Evolutionary conservation across 2,797 vertebrate genomes (phyloP).

Genomic region (Hippopotamyrus pictus): DNA sequence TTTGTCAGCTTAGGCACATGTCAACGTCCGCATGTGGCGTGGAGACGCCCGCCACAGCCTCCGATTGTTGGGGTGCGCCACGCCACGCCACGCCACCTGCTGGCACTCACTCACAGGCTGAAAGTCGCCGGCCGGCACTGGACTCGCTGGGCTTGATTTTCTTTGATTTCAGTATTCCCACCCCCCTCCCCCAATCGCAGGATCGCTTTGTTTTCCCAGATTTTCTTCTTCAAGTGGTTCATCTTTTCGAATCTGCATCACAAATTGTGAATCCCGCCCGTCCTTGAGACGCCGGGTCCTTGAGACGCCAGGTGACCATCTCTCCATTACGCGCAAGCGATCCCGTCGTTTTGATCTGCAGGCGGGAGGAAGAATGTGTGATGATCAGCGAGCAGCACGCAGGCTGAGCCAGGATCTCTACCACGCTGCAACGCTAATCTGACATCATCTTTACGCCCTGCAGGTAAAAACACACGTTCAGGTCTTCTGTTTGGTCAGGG

Average conservation of each 20-base stretch:
- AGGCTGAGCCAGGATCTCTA: not conserved
- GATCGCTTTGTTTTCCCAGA: slow-evolving; percentile 63
- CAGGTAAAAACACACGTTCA: not conserved
- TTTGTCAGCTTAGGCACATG: slow-evolving; percentile 97
- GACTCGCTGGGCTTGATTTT: slow-evolving; percentile 28
- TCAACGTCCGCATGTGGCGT: slow-evolving; percentile 71
- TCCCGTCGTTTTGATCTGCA: slow-evolving; percentile 29
- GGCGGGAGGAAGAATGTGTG: not conserved
- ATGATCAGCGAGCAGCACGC: not conserved
- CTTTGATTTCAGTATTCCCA: slow-evolving; percentile 43
- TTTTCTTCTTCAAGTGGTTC: slow-evolving; percentile 83
- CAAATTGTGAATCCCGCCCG: slow-evolving; percentile 78
- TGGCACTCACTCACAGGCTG: slow-evolving; percentile 52
- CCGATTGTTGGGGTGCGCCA: slow-evolving; percentile 85
- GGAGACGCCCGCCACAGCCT: slow-evolving; percentile 70
- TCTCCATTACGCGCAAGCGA: slow-evolving; percentile 62
- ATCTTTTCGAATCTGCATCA: slow-evolving; percentile 81
- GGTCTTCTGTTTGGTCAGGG: not conserved
- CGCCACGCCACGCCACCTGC: slow-evolving; percentile 50
- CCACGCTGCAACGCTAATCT: not conserved
- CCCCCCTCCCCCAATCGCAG: slow-evolving; percentile 64
- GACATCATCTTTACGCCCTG: not conserved
- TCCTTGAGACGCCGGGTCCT: slow-evolving; percentile 85
- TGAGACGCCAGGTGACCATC: slow-evolving; percentile 78
- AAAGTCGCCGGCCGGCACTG: slow-evolving; percentile 56